phyloP scores from a whole-genome alignment of 2,797 vertebrate species.

The Artibeus lituratus region DNA sequence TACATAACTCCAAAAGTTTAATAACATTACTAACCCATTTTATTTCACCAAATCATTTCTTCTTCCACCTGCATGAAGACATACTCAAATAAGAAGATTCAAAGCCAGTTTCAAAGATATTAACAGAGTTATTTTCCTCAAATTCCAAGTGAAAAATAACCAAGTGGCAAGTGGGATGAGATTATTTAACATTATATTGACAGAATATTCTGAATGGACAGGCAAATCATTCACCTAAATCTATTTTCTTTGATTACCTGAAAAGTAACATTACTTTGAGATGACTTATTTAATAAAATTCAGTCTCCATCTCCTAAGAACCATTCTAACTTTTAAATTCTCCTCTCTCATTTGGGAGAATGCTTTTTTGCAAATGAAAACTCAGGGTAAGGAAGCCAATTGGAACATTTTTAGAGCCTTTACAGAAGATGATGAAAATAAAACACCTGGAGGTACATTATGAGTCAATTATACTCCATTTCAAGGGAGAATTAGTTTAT shows the following conservation, averaged over 20 bases:
- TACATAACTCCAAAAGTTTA: constrained; percentile 48
- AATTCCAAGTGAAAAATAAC: constrained; percentile 59
- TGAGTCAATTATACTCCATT: not conserved
- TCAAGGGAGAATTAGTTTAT: not conserved
- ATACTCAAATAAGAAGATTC: constrained; percentile 36
- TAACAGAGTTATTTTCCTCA: constrained; percentile 33
- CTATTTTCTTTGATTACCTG: constrained; percentile 43
- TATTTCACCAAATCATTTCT: constrained; percentile 46
- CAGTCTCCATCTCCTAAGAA: not conserved
- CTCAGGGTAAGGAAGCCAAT: not conserved
- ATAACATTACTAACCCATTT: constrained; percentile 47
- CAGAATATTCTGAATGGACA: constrained; percentile 20
- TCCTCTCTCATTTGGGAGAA: not conserved
- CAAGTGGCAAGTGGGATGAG: not conserved
- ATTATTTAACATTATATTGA: constrained; percentile 33
- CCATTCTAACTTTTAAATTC: constrained; percentile 28
- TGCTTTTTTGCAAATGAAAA: constrained; percentile 18
- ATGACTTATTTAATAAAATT: constrained; percentile 50
- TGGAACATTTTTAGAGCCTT: not conserved
- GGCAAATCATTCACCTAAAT: constrained; percentile 36
- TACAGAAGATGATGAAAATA: constrained; percentile 36
- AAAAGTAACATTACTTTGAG: constrained; percentile 46
- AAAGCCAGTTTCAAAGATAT: constrained; percentile 36
- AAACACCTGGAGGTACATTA: not conserved
- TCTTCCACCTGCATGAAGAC: not conserved